Conservation (phyloP, 2,888 invertebrate genomes). For the Drosophila quinaria region DNA sequence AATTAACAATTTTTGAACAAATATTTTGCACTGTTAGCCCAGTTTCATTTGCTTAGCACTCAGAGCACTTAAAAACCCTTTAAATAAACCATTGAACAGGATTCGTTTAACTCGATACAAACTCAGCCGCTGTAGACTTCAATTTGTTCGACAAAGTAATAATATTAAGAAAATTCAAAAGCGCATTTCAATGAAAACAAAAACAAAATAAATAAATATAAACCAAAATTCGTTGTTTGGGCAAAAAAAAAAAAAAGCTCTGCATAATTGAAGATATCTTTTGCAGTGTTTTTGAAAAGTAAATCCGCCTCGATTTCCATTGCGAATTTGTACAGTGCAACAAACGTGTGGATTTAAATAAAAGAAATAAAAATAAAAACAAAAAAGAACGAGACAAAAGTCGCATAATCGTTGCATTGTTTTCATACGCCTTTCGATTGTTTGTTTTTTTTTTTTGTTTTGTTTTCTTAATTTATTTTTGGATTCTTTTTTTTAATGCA, state of each 20-base stretch:
- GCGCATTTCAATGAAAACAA: slow-evolving; percentile 8
- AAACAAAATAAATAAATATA: not conserved
- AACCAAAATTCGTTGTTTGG: not conserved
- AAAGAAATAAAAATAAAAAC: slow-evolving; percentile 13
- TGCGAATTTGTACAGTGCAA: slow-evolving; percentile 6
- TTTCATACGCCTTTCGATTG: slow-evolving; percentile 37
- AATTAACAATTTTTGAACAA: too few species aligned
- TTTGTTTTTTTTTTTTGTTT: slow-evolving; percentile 31
- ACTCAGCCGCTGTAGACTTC: not conserved
- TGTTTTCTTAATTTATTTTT: slow-evolving; percentile 16
- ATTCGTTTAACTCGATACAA: not conserved
- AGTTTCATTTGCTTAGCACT: too few species aligned
- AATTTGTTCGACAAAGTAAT: slow-evolving; percentile 6
- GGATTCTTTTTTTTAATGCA: slow-evolving; percentile 9
- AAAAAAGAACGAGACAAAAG: slow-evolving; percentile 4
- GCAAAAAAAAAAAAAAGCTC: not conserved
- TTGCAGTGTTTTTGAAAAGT: slow-evolving; percentile 27
- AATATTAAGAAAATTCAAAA: slow-evolving; percentile 5
- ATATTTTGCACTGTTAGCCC: too few species aligned
- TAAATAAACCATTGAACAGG: not conserved
- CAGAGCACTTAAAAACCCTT: too few species aligned
- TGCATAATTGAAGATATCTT: slow-evolving; percentile 55
- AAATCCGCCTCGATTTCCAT: not conserved
- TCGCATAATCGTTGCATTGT: slow-evolving; percentile 52
- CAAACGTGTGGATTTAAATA: not conserved